Conservation (phyloP, 2,797 vertebrate genomes). For the Argentina silus region DNA sequence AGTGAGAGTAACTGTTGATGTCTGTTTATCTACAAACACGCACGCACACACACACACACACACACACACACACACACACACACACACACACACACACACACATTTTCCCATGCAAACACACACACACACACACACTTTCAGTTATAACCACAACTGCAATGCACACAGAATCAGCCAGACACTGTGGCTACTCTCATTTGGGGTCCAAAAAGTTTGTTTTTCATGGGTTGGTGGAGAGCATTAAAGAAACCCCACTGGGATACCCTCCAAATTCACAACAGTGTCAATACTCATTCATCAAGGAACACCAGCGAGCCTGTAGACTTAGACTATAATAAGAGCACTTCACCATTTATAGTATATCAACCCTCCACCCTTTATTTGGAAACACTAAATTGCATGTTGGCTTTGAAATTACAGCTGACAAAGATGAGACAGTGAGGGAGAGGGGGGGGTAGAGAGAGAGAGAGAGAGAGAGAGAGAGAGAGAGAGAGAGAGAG, state of each 20-base stretch:
- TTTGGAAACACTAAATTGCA: conserved; percentile 29
- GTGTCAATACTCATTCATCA: background rate
- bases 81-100: too few species aligned
- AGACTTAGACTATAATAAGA: background rate
- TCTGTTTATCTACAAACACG: background rate
- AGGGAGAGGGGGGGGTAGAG: background rate
- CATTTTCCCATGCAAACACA: too few species aligned
- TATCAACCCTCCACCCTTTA: conserved; percentile 13
- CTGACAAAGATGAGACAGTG: background rate
- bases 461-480: background rate
- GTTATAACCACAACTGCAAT: background rate
- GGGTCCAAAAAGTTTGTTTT: too few species aligned
- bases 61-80: too few species aligned
- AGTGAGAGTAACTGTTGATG: background rate
- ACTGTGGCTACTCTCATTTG: too few species aligned
- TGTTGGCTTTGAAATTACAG: conserved; percentile 24
- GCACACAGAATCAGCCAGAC: background rate
- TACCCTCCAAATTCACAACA: too few species aligned
- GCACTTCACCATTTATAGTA: conserved; percentile 26
- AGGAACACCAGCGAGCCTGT: background rate
- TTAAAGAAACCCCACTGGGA: too few species aligned
- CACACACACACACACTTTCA: background rate
- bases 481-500: too few species aligned
- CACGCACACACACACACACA: too few species aligned
- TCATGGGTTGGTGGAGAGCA: too few species aligned